Evolutionary conservation across 2,797 vertebrate species (phyloP), one percentile per base, ranked within the genome.

Genomic region (Ctenochaetus hawaiiensis): DNA sequence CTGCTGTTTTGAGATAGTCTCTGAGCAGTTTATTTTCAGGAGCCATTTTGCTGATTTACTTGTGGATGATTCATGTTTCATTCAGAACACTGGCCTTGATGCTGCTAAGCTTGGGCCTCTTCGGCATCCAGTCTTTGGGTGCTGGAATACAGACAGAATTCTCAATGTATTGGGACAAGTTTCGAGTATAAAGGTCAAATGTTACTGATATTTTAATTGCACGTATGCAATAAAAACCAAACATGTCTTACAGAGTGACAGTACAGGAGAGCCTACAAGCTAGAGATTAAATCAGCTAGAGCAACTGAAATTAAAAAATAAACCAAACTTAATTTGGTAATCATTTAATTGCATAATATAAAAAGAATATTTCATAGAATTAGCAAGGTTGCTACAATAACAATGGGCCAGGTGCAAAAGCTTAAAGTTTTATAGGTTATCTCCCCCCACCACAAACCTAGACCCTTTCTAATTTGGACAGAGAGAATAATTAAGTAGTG

Each of bases 11-110:
- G 16, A 30, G 51, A 58, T 66, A 37, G 39, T 67, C 13, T 78
- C 48, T n/a, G 6, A 59, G 68, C 65, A 54, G 13, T 59, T 83
- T 64, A 65, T 75, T 82, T 75, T 75, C 56, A 80, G 52, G 8
- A 70, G 23, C 37, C 57, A 65, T 75, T 78, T 80, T 60, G 53
- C 71, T 59, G 49, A 70, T 61, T 2, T 48, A 52, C 57, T 72
- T 4, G 1, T 70, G 26, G 62, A 72, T 72, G 37, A 30, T 47
- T 72, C 16, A 51, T 75, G 57, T 76, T 61, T 56, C 54, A 71
- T 80, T 81, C 45, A 80, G 23, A 22, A 57, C 37, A 13, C 20
- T 48, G 51, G n/a, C 66, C 54, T 81, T 71, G 44, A 49, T 1
- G 4, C 9, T 41, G 26, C 23, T 53, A 14, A 79, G 52, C 44